Percentiles rank a stretch among this genome's conserved stretches.
phyloP scores from a whole-genome alignment of 2,113 vertebrate species.

The Zosterops borbonicus region DNA sequence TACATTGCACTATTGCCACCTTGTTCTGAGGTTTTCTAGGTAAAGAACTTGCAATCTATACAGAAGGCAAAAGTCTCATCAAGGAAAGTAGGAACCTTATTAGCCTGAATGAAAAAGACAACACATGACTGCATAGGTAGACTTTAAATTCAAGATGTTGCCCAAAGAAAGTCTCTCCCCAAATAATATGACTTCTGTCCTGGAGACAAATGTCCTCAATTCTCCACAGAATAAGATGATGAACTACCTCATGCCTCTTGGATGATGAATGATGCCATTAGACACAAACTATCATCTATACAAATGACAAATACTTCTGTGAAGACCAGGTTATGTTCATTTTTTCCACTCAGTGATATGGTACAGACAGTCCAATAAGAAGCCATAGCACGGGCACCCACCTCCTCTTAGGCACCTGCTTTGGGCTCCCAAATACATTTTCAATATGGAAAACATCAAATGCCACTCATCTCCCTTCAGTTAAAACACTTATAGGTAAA shows the following conservation, averaged over 20 bases:
- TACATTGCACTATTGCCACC: not conserved
- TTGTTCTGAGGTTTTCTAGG: not conserved
- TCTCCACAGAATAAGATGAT: slow-evolving; percentile 4
- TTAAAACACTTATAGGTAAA: not conserved
- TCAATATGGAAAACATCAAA: not conserved
- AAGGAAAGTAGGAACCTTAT: not conserved
- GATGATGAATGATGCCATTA: not conserved
- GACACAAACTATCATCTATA: not conserved
- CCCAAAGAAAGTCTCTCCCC: not conserved
- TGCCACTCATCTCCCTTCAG: not conserved
- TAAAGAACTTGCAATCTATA: not conserved
- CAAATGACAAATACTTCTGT: not conserved
- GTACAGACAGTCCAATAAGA: not conserved
- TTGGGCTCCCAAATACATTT: not conserved
- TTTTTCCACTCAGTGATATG: not conserved
- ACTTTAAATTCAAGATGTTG: not conserved
- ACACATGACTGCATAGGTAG: not conserved
- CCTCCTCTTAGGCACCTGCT: not conserved
- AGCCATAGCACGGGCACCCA: not conserved
- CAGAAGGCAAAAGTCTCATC: not conserved
- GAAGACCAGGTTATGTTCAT: not conserved
- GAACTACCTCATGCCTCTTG: slow-evolving; percentile 50
- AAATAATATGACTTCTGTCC: not conserved
- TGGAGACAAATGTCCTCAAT: not conserved
- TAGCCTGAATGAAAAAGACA: not conserved